Percentiles rank a stretch among this genome's conserved stretches.
Conservation (phyloP, 2,113 vertebrate genomes). For the Pelusios castaneus region DNA sequence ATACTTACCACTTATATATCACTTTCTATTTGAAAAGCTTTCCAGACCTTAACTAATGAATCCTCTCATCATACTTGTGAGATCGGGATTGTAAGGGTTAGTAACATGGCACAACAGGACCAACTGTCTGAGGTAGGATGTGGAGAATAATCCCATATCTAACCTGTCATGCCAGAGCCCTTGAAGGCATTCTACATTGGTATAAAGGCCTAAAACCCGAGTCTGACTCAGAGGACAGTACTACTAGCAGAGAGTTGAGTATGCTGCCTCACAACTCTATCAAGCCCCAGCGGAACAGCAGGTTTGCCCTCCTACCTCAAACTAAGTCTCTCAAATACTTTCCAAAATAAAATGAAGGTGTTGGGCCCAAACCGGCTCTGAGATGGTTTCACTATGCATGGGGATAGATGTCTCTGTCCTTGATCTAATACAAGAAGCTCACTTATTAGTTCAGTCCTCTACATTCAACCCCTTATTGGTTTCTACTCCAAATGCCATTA, state of each 20-base stretch:
- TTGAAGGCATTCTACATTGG: background rate
- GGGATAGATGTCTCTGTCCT: too few species aligned
- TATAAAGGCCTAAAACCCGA: background rate
- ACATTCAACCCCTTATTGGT: too few species aligned
- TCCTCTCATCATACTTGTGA: background rate
- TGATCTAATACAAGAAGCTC: too few species aligned
- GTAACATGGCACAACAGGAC: background rate
- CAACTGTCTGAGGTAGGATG: slow-evolving; percentile 10
- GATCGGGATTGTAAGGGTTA: background rate
- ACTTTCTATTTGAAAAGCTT: background rate
- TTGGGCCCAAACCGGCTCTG: background rate
- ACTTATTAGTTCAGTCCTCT: too few species aligned
- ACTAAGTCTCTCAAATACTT: background rate
- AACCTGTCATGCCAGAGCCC: background rate
- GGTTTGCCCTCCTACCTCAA: background rate
- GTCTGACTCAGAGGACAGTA: background rate
- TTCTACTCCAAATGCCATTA: too few species aligned
- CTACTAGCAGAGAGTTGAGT: background rate
- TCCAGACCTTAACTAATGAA: background rate
- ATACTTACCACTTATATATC: background rate
- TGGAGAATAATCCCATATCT: background rate
- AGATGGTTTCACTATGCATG: too few species aligned
- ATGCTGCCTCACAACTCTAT: background rate
- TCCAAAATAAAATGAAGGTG: background rate
- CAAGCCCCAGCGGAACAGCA: background rate